Base-by-base conservation (phyloP, 2,888 invertebrate species). In the Lasiommata megera region DNA sequence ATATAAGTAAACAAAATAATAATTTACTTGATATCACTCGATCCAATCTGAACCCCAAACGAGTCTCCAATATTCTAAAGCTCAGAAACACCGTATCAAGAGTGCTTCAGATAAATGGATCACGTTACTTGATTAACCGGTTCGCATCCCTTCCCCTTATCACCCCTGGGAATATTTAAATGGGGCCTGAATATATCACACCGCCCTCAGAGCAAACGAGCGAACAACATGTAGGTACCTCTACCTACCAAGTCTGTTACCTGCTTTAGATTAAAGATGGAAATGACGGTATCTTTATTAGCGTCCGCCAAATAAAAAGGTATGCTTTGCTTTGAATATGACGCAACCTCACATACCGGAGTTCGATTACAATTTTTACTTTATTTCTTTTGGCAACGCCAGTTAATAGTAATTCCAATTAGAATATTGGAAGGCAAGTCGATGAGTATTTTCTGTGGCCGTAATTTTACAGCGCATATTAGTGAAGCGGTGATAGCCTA, bases 91-190 rank as follows among this genome's bases (percentile, higher is more conserved):
- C 79, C 80, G 80, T 88, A 88, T 87, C 88, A 87, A 85, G 86
- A 85, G 84, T 81, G 77, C 87, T 86, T 82, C 79, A 85, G 86
- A 89, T 89, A 89, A 89, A 89, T 87, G 88, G 88, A 88, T 89
- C 88, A 86, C 87, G 88, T 88, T 88, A 89, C 89, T 88, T 89
- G 88, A 89, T 89, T 89, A 89, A 88, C 88, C 86, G 82, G 81
- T 77, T 78, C 82, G 79, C 84, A 88, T 85, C 86, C 86, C 86
- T 82, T 76, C 85, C 83, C 87, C 82, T 88, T 86, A 86, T 83
- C 87, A 84, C 88, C 87, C 86, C 71, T 80, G 88, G 88, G 88
- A 87, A 89, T 88, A 88, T 88, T 89, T 88, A 88, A 88, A 88
- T 86, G 86, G 84, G 85, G 76, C 80, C 80, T 80, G 87, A 87